phyloP scores from a whole-genome alignment of 2,113 vertebrate genomes.

The Dicerorhinus sumatrensis region DNA sequence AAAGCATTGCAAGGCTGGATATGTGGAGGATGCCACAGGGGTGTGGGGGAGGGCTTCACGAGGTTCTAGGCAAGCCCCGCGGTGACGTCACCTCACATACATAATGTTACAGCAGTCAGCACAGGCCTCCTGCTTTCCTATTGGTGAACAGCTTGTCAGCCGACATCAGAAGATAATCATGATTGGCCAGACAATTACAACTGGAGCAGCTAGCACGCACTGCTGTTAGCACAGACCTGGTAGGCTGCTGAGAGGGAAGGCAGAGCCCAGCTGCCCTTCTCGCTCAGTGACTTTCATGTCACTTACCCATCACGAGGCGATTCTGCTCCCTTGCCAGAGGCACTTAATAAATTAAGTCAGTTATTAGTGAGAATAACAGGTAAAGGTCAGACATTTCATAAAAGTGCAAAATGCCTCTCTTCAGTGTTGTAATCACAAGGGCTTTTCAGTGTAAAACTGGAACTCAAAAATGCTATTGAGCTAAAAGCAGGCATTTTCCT shows the following conservation, averaged over 20 bases:
- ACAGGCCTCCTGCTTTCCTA: constrained; percentile 89
- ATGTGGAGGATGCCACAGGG: constrained; percentile 15
- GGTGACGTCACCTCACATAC: constrained; percentile 86
- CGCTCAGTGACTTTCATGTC: constrained; percentile 29
- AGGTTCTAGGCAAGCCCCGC: constrained; percentile 84
- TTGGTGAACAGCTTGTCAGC: constrained; percentile 95
- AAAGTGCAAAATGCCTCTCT: constrained; percentile 41
- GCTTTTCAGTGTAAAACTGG: constrained; percentile 17
- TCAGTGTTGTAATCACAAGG: not conserved
- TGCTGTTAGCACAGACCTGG: constrained; percentile 78
- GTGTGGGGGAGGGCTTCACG: constrained; percentile 79
- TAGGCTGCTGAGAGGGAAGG: constrained; percentile 71
- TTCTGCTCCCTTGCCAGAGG: constrained; percentile 58
- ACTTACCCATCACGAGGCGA: not conserved
- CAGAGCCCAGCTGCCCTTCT: constrained; percentile 28
- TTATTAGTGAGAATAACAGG: not conserved
- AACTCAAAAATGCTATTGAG: not conserved
- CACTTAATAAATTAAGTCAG: not conserved
- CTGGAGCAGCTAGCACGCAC: constrained; percentile 84
- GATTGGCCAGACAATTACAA: constrained; percentile 92
- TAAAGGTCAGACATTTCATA: constrained; percentile 17
- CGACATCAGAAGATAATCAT: constrained; percentile 96
- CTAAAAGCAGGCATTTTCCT: not conserved
- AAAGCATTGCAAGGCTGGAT: constrained; percentile 50
- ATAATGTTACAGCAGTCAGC: constrained; percentile 88